Percentiles rank a stretch among this genome's conserved stretches.
phyloP scores from a whole-genome alignment of 2,797 vertebrate species.

The Sebastes paucispinis region DNA sequence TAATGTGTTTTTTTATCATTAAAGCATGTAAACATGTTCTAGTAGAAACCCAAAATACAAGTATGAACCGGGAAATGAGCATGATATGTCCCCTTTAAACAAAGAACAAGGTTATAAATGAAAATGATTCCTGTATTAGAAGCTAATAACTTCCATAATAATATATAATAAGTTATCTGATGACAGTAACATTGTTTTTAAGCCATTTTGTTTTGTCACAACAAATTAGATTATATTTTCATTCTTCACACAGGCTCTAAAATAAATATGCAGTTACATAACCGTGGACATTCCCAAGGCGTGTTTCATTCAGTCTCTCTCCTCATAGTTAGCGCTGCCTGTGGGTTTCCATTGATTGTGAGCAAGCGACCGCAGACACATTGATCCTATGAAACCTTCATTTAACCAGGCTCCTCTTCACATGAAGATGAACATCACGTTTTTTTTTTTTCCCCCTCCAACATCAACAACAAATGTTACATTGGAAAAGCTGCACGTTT shows the following conservation, averaged over 20 bases:
- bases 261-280: not conserved
- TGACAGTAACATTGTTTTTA: not conserved
- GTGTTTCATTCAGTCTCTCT: constrained; percentile 1
- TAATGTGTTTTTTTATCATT: no score
- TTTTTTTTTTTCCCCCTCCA: not conserved
- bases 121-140: not conserved
- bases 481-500: constrained; percentile 36
- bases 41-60: no score
- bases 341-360: constrained; percentile 28
- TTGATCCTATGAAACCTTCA: constrained; percentile 1
- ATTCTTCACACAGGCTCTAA: not conserved
- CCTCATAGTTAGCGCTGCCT: not conserved
- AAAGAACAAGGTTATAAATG: not conserved
- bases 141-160: not conserved
- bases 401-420: not conserved
- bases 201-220: not conserved
- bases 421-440: not conserved
- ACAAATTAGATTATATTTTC: not conserved
- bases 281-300: not conserved
- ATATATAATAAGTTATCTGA: not conserved
- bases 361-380: constrained; percentile 8
- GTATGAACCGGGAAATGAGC: no score
- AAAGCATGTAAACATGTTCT: no score
- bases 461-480: constrained; percentile 20
- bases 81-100: not conserved